A percentile compares a stretch with the other conserved stretches of the same genome.
These are phyloP conservation scores for Alauda arvensis DNA, from an alignment of 2,797 vertebrate species.

Conservation along the genomic window DNA sequence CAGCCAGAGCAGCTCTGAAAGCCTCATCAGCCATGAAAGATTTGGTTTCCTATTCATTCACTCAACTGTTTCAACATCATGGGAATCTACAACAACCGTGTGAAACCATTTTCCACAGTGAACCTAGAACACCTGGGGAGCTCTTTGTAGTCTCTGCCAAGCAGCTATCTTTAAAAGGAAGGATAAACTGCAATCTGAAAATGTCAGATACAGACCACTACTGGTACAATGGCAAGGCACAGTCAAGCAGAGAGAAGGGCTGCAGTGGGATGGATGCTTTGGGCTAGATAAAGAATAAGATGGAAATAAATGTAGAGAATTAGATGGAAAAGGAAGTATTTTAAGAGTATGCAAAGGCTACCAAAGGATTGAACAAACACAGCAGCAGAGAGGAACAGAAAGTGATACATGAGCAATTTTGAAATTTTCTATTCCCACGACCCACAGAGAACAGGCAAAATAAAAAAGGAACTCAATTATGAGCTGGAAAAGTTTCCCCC, in stretches of 20 bases:
- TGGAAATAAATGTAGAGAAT: not conserved
- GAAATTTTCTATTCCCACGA: not conserved
- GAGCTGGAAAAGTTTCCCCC: not conserved
- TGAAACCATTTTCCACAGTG: constrained; percentile 51
- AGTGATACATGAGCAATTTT: not conserved
- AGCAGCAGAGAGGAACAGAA: constrained; percentile 8
- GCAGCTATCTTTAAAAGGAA: constrained; percentile 42
- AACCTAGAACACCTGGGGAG: constrained; percentile 52
- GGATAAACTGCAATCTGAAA: constrained; percentile 46
- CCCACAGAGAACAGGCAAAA: not conserved
- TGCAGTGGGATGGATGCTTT: constrained; percentile 5
- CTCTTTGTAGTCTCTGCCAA: constrained; percentile 55
- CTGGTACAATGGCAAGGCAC: constrained; percentile 34
- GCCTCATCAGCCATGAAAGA: not conserved
- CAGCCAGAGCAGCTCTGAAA: not conserved
- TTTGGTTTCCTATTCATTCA: constrained; percentile 14
- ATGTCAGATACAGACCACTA: constrained; percentile 30
- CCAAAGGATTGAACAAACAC: constrained; percentile 20
- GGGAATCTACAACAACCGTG: constrained; percentile 38
- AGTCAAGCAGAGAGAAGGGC: constrained; percentile 30
- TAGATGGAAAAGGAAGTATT: constrained; percentile 2
- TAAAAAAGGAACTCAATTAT: not conserved
- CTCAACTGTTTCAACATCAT: constrained; percentile 29
- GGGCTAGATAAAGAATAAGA: constrained; percentile 22
- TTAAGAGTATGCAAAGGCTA: constrained; percentile 6